Conservation (phyloP, 2,888 invertebrate species). For the Cheilosia soror region DNA sequence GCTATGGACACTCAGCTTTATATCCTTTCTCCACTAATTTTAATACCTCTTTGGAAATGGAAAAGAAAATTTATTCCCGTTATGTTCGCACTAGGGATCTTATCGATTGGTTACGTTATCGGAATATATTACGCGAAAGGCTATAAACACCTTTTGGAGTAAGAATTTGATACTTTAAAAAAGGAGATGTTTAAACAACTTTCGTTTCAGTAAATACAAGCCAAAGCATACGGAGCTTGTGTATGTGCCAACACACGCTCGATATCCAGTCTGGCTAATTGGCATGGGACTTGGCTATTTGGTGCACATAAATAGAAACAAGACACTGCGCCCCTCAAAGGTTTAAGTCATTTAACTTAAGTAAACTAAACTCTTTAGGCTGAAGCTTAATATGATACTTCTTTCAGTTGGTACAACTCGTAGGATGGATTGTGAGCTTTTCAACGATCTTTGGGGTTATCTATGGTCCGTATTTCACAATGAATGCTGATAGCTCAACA, state of each 20-base stretch:
- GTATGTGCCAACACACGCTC: constrained; percentile 75
- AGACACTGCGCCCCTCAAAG: constrained; percentile 6
- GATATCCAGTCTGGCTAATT: constrained; percentile 76
- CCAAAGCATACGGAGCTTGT: neutral
- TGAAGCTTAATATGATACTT: neutral
- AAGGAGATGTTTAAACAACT: neutral
- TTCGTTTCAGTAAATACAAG: neutral
- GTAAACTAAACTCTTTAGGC: no score
- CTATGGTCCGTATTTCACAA: neutral
- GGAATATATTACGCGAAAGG: constrained; percentile 34
- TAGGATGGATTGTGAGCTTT: neutral
- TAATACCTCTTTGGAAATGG: constrained; percentile 83
- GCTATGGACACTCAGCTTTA: constrained; percentile 86
- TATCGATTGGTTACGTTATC: constrained; percentile 68
- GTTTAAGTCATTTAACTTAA: neutral
- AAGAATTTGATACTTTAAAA: neutral
- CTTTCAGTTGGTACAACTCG: neutral
- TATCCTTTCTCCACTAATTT: constrained; percentile 84
- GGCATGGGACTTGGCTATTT: constrained; percentile 77
- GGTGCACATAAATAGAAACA: constrained; percentile 46
- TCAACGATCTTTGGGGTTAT: neutral
- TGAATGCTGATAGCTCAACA: neutral
- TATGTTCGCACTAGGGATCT: constrained; percentile 62
- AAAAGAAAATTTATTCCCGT: constrained; percentile 76
- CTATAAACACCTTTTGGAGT: neutral